A percentile compares a stretch with the other conserved stretches of the same genome.
Evolutionary conservation across 53 echinoderm and acorn worm genomes (phyloP).

Genomic region (Antedon mediterranea): DNA sequence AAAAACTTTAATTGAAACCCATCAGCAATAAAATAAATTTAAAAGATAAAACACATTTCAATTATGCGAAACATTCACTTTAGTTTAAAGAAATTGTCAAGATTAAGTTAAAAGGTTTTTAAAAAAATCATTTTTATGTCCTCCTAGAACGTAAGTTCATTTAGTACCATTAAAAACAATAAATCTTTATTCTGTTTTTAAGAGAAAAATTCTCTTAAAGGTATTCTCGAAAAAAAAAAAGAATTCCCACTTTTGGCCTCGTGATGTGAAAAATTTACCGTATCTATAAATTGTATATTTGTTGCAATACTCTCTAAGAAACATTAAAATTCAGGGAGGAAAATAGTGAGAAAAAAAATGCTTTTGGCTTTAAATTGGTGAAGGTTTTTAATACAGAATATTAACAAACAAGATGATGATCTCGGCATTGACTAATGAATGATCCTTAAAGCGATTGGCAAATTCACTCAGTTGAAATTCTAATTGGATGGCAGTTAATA

Average conservation of each 20-base stretch:
- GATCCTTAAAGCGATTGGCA: background rate
- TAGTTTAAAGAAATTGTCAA: background rate
- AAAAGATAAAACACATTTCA: no score
- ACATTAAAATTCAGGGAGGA: background rate
- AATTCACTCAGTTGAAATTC: background rate
- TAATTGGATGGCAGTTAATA: background rate
- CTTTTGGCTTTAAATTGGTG: background rate
- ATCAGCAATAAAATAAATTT: no score
- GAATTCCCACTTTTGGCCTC: background rate
- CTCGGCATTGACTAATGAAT: background rate
- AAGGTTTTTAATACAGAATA: background rate
- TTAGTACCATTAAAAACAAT: background rate
- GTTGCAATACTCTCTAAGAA: background rate
- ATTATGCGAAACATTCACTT: no score
- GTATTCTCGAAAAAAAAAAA: background rate
- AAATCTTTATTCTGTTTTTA: background rate
- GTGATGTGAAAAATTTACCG: background rate
- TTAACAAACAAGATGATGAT: background rate
- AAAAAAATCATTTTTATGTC: background rate
- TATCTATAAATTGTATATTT: background rate
- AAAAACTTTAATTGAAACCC: no score
- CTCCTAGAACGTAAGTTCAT: background rate
- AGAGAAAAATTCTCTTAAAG: background rate
- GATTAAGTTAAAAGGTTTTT: background rate
- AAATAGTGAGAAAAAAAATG: background rate